Evolutionary conservation across 2,113 vertebrate species (phyloP).

Genomic region (Micronycteris hirsuta): DNA sequence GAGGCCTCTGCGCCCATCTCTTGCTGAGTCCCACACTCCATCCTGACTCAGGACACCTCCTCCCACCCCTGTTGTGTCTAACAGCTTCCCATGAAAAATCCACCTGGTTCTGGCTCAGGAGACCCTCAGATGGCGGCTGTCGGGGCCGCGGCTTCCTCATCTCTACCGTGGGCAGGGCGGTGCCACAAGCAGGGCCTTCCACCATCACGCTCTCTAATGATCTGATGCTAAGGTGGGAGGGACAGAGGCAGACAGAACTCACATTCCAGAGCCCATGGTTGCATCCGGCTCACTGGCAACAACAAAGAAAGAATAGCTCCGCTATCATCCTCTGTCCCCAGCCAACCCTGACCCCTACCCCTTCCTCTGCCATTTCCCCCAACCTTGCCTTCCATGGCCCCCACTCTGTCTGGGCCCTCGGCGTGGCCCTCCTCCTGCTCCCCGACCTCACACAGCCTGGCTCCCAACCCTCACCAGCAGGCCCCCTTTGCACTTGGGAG

Average conservation of each 20-base stretch:
- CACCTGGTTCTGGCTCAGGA: neutral
- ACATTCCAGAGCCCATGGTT: neutral
- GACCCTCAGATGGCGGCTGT: too few species aligned
- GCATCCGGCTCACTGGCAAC: accelerated
- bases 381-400: neutral
- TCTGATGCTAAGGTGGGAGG: neutral
- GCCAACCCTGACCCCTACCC: too few species aligned
- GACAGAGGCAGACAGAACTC: neutral
- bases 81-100: neutral
- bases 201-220: neutral
- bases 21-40: neutral
- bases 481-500: too few species aligned
- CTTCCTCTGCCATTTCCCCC: too few species aligned
- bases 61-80: too few species aligned
- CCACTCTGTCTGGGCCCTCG: neutral
- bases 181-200: too few species aligned
- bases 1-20: neutral
- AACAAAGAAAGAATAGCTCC: neutral
- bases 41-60: neutral
- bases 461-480: too few species aligned
- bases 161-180: neutral
- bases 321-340: too few species aligned
- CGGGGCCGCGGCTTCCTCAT: neutral
- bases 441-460: neutral
- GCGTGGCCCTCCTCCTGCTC: too few species aligned